Conservation (phyloP, 2,113 vertebrate genomes). For the Muntiacus muntjak region DNA sequence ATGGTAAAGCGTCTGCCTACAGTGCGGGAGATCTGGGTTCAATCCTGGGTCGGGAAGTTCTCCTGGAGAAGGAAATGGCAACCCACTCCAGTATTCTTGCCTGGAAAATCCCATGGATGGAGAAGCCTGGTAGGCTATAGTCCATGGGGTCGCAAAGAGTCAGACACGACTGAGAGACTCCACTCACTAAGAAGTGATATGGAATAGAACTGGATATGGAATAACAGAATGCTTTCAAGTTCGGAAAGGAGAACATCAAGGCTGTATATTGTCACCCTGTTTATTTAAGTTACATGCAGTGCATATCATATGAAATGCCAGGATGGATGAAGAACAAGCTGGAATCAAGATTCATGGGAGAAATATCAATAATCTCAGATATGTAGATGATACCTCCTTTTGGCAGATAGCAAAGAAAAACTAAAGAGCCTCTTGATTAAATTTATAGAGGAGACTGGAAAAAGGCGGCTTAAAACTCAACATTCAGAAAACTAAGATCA, state of each 20-base stretch:
- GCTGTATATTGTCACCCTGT: neutral
- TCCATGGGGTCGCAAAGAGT: neutral
- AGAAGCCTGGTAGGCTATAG: neutral
- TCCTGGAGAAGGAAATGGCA: neutral
- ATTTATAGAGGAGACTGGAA: neutral
- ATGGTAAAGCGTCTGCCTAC: neutral
- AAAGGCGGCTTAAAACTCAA: neutral
- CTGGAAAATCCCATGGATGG: neutral
- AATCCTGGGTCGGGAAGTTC: neutral
- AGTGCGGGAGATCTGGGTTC: fast-evolving
- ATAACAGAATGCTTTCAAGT: neutral
- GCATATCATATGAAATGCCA: neutral
- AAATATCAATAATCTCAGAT: neutral
- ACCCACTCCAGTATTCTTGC: neutral
- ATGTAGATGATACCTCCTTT: neutral
- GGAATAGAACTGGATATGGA: neutral
- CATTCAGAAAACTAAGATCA: neutral
- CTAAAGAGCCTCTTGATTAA: neutral
- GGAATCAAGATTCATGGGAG: neutral
- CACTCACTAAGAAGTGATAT: neutral
- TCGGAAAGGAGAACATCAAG: neutral
- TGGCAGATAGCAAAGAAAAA: neutral
- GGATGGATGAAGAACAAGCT: neutral
- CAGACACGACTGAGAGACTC: neutral
- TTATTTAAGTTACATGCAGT: neutral